Evolutionary conservation across 2,888 invertebrate genomes (phyloP), one percentile per base, ranked within the genome.

Genomic region (Bombyx huttoni): DNA sequence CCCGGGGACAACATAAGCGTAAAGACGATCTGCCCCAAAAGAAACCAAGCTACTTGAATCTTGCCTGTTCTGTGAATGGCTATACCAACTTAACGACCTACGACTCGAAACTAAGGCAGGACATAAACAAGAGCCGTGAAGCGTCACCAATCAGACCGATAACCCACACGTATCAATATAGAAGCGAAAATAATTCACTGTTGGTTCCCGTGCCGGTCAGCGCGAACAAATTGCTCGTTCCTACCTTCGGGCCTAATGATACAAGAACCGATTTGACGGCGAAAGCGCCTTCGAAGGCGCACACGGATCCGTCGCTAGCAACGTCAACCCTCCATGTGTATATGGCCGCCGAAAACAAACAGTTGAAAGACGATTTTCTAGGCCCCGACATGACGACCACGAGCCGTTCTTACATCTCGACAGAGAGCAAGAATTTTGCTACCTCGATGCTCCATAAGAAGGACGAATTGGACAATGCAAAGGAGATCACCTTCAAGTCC

Each of bases 31-130:
- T 78, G 49, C 69, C 78, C 9, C 86, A 87, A 13, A 94, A 94
- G 73, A 93, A 95, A 70, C 97, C 97, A 0, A 96, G 96, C 53
- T 97, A 97, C 75, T 84, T 97, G 53, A 95, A 95, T 67, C 85
- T 97, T 56, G 96, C 97, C 51, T 96, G 96, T 75, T 96, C 96
- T 14, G 95, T 97, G 51, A 96, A 95, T 82, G 97, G 97, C 5
- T 97, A 97, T 75, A 94, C 95, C 7, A 94, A 94, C 64, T 90
- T 95, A 53, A 96, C 94, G 7, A 94, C 95, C 54, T 96, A 96
- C 90, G 94, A 96, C 78, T 94, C 95, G 0, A 93, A 94, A 70
- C 82, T 93, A 46, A 89, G 94, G 12, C 94, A 94, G 70, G 93
- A 94, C 50, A 91, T 92, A 52, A 91, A 91, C 61, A 93, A 91